Percentiles rank a stretch among this genome's conserved stretches.
phyloP scores from a whole-genome alignment of 2,797 vertebrate species.

The Gouania willdenowi region DNA sequence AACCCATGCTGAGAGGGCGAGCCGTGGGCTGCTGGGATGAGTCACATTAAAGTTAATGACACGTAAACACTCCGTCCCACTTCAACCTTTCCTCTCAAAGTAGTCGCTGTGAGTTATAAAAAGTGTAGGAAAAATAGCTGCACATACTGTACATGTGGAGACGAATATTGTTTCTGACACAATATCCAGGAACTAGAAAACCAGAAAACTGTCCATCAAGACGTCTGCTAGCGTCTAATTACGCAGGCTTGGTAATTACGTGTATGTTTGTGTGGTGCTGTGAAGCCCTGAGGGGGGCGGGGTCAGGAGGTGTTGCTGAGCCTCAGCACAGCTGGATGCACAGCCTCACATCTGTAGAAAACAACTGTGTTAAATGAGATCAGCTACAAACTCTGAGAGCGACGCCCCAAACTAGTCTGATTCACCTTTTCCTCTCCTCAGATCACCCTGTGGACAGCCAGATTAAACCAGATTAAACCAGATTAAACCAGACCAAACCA shows the following conservation, averaged over 20 bases:
- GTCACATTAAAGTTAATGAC: slow-evolving; percentile 28
- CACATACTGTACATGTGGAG: too few relatives aligned
- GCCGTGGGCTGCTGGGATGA: slow-evolving; percentile 6
- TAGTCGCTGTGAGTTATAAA: too few relatives aligned
- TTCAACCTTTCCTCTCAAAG: too few relatives aligned
- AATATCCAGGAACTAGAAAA: too few relatives aligned
- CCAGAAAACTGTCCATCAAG: too few relatives aligned
- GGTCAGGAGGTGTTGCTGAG: slow-evolving; percentile 41
- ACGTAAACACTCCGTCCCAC: slow-evolving; percentile 21
- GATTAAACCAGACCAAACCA: too few relatives aligned
- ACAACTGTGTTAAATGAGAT: slow-evolving; percentile 37
- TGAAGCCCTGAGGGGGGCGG: slow-evolving; percentile 47
- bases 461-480: too few relatives aligned
- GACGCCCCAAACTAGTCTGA: neutral
- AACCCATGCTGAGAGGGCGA: too few relatives aligned
- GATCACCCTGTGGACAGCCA: neutral
- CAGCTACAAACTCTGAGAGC: slow-evolving; percentile 4
- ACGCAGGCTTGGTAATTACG: too few relatives aligned
- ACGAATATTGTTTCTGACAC: too few relatives aligned
- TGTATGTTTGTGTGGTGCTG: slow-evolving; percentile 7
- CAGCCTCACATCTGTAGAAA: slow-evolving; percentile 62
- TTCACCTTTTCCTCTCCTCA: slow-evolving; percentile 15
- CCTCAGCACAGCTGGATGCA: slow-evolving; percentile 55
- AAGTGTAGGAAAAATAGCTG: too few relatives aligned
- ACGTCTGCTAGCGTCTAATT: slow-evolving; percentile 56